Evolutionary conservation across 2,797 vertebrate species (phyloP), one percentile per base, ranked within the genome.

Genomic region (Poecilia gillii): DNA sequence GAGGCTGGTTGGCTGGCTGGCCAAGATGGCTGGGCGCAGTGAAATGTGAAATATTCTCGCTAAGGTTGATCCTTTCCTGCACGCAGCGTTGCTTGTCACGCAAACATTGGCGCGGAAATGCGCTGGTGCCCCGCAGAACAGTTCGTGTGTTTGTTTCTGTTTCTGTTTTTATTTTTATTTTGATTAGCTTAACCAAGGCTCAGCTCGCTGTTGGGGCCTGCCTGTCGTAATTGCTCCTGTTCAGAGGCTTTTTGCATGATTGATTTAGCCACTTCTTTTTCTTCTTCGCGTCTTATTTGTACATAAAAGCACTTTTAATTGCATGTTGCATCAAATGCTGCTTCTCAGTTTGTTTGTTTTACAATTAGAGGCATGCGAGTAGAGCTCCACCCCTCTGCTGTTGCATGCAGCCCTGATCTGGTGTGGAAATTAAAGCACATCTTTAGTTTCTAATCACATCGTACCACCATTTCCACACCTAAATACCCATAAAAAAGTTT

Each of bases 11-110:
- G 41, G 41, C 41, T 93, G 76, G 91, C 90, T 87, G 93, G 91
- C 83, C 94, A 95, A 95, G 92, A 95, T 95, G 94, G 94, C 94
- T 94, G 94, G 93, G 89, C 94, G 93, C 94, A 94, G 90, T 94
- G 90, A 94, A 91, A 95, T 95, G 94, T 95, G 93, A 94, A 95
- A 93, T 90, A 89, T 88, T 90, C 85, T 70, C 79, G 84, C 91
- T 82, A 31, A 77, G 90, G 82, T 91, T 90, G 73, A 46, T 85
- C 72, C 73, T 71, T 47, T 31, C 73, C 45, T 72, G 7, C 88
- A 68, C 83, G 84, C 84, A 1, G 66, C 85, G 49, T 72, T 1
- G 12, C 78, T 46, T 83, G 90, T 84, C 85, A 90, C 81, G 86
- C 78, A 45, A 78, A 23, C 78, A 0, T 41, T 1, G 72, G 82